phyloP scores from a whole-genome alignment of 2,113 vertebrate species.

The Callithrix jacchus region DNA sequence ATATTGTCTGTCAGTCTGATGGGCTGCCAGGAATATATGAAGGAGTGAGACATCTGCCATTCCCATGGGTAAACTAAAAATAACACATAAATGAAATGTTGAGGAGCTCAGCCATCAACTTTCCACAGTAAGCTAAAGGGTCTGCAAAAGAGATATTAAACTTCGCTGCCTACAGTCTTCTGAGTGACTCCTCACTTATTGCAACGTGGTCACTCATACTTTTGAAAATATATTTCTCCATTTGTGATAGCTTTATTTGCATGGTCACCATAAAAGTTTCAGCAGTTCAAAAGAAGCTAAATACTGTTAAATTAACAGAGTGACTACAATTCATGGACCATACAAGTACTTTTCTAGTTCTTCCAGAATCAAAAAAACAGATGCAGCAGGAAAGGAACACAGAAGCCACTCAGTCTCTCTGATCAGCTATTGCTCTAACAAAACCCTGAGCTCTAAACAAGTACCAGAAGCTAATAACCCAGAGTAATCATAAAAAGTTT shows the following conservation, averaged over 20 bases:
- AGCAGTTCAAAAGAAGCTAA: not conserved
- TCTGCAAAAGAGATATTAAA: not conserved
- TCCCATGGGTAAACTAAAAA: not conserved
- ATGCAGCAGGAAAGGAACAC: not conserved
- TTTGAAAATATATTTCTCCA: fast-evolving
- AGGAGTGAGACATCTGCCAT: not conserved
- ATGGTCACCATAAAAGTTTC: not conserved
- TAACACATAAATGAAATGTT: not conserved
- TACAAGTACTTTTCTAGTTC: not conserved
- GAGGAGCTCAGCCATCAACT: not conserved
- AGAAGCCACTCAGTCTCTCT: not conserved
- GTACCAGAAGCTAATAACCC: not conserved
- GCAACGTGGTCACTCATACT: not conserved
- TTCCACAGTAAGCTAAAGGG: not conserved
- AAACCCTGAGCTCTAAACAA: not conserved
- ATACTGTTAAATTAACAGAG: not conserved
- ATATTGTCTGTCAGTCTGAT: no score
- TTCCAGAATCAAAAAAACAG: not conserved
- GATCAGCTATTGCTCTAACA: not conserved
- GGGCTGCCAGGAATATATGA: no score
- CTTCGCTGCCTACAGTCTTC: not conserved
- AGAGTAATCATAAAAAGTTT: not conserved
- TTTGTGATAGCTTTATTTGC: not conserved
- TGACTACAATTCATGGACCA: not conserved
- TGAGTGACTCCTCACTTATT: not conserved